phyloP scores from a whole-genome alignment of 1,140 invertebrate species.

The Drosophila micromelanica region DNA sequence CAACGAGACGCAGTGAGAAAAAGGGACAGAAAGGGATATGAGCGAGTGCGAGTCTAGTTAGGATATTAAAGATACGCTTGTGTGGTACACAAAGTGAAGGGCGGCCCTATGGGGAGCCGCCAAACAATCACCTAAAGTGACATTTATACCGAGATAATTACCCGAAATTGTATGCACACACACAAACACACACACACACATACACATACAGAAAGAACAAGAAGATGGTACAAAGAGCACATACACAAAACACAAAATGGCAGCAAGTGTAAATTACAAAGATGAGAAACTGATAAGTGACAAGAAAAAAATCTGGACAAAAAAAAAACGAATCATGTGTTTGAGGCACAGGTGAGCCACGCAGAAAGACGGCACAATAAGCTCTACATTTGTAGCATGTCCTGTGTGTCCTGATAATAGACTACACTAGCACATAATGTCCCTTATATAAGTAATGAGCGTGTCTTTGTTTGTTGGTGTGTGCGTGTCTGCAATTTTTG shows the following conservation, averaged over 20 bases:
- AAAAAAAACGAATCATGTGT: conserved; percentile 23
- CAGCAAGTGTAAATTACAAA: conserved; percentile 29
- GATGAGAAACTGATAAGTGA: conserved; percentile 1
- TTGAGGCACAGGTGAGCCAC: conserved; percentile 5
- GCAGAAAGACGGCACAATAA: conserved; percentile 16
- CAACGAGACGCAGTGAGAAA: background rate
- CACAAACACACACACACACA: conserved; percentile 17
- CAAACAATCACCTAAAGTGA: conserved; percentile 71
- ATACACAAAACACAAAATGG: background rate
- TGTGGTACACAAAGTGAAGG: background rate
- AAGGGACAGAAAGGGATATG: background rate
- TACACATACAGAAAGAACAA: conserved; percentile 3
- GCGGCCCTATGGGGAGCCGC: conserved; percentile 25
- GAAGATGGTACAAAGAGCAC: background rate
- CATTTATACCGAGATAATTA: conserved; percentile 70
- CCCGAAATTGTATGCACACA: conserved; percentile 51
- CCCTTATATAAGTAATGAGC: conserved; percentile 22
- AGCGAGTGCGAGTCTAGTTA: background rate
- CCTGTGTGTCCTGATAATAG: conserved; percentile 18
- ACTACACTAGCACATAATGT: conserved; percentile 25
- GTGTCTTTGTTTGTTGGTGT: background rate
- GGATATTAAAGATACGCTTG: conserved; percentile 11
- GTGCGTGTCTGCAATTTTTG: conserved; percentile 37
- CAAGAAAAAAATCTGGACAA: background rate
- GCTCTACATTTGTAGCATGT: conserved; percentile 3